Evolutionary conservation across 2,113 vertebrate species (phyloP), one percentile per base, ranked within the genome.

Genomic region (Corythaeola cristata): DNA sequence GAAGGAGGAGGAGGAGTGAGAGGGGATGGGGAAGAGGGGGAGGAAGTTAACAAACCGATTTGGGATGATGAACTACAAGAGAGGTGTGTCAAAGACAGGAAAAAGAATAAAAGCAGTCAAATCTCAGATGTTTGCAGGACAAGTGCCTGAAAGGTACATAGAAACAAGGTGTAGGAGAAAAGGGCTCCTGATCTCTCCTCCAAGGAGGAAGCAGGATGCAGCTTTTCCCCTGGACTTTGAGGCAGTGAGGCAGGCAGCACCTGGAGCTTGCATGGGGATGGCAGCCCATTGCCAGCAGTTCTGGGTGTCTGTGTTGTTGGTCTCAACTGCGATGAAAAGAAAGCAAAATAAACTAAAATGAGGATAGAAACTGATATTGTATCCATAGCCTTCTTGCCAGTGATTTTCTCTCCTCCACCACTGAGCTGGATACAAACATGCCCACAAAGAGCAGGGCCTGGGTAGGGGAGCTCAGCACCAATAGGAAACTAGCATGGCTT

Each of bases 21-120:
- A 94, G 50, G 44, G 39, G 33, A 91, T 76, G 82, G 55, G 53
- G 39, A 95, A 92, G 64, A 72, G 49, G 19, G 32, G 39, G 90
- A 84, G 60, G 69, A 95, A 95, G 73, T 89, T 92, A 95, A 78
- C 89, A 89, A 75, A 89, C 77, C 1, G 1, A 79, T 97, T 95
- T 82, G 77, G 74, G 62, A 74, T 88, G 91, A 96, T 79, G 19
- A 92, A 93, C 87, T 89, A 72, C 58, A 11, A 22, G 23, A 95
- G 58, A 75, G 76, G 35, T 89, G 63, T 82, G 18, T 41, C 53
- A 82, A 91, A 93, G 85, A 49, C 19, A 59, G 17, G 22, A 45
- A 84, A 90, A 92, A 37, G 8, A 81, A 60, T 24, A 89, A 85
- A 92, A 93, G 24, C 58, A 66, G 16, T 21, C 37, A 89, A 64